Evolutionary conservation across 2,888 invertebrate species (phyloP), one percentile per base, ranked within the genome.

Genomic region (Plagodis dolabraria): DNA sequence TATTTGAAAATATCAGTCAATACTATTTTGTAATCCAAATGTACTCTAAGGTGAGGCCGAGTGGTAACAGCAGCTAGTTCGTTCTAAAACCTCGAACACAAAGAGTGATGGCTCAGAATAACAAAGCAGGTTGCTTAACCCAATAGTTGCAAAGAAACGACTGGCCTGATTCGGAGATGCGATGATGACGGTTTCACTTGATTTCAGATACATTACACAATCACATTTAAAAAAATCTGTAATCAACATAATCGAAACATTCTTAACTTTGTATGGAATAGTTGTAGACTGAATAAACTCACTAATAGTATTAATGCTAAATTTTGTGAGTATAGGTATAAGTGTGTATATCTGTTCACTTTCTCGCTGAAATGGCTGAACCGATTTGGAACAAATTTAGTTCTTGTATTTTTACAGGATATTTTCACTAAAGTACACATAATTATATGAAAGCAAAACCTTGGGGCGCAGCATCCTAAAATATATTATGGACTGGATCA

Each of bases 131-230:
- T 85, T 84, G 73, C 80, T 71, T 74, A 82, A 83, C 73, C 64
- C 67, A 11, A 53, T 46, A 71, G 72, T 76, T 79, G 77, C 77
- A 79, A 82, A 80, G 76, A 79, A 79, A 76, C 55, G 56, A 45
- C 68, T 74, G 83, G 82, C 83, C 83, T 76, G 80, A 83, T 83
- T 86, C 71, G 68, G 65, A 75, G 79, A 85, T 78, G 77, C 71
- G 76, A 71, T 72, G 76, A 71, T 72, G 76, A 75, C 56, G 12
- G 47, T 54, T 47, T 34, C 53, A 60, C 56, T 60, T 42, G 45
- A 70, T 77, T 73, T 78, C 71, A 70, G 70, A 78, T 72, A 69
- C 63, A 72, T 80, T 80, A 77, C 75, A 68, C 75, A 78, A 80
- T 69, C 61, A 12, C 22, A 33, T 22, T 33, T 42, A 47, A 48